Percentiles rank a stretch among this genome's conserved stretches.
These are phyloP conservation scores for Cardiocondyla obscurior DNA, from an alignment of 1,140 invertebrate species.

Conservation along the genomic window DNA sequence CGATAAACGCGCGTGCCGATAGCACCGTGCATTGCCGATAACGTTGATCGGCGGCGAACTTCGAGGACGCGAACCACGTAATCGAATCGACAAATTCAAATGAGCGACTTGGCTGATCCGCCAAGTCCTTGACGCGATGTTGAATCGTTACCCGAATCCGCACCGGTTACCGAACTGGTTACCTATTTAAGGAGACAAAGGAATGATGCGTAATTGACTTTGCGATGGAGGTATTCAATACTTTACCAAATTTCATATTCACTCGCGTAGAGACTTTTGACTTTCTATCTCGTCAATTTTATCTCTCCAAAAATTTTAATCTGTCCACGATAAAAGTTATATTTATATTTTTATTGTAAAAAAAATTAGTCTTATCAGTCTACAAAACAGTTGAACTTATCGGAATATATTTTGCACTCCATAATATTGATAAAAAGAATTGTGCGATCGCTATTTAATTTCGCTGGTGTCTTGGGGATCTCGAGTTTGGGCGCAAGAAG, in stretches of 20 bases:
- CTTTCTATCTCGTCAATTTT: background rate
- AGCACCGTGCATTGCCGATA: slow-evolving; percentile 26
- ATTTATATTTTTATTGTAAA: background rate
- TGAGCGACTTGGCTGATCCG: slow-evolving; percentile 38
- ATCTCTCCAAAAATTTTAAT: background rate
- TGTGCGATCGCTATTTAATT: background rate
- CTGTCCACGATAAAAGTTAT: background rate
- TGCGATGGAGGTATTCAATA: background rate
- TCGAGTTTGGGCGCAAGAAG: background rate
- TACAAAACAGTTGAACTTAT: no score
- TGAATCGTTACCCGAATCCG: slow-evolving; percentile 23
- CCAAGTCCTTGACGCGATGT: slow-evolving; percentile 34
- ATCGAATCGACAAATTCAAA: slow-evolving; percentile 55
- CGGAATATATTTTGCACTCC: background rate
- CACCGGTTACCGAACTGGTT: background rate
- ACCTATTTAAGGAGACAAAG: slow-evolving; percentile 15
- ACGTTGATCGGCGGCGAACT: slow-evolving; percentile 35
- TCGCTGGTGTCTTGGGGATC: background rate
- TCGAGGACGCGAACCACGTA: slow-evolving; percentile 36
- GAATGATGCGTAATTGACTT: background rate
- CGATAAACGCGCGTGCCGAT: slow-evolving; percentile 46
- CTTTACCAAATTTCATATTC: no score
- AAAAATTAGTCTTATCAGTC: no score
- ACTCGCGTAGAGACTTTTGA: no score
- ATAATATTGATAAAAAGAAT: no score